Evolutionary conservation across 2,888 invertebrate genomes (phyloP).

Genomic region (Oxyscelio sp.): DNA sequence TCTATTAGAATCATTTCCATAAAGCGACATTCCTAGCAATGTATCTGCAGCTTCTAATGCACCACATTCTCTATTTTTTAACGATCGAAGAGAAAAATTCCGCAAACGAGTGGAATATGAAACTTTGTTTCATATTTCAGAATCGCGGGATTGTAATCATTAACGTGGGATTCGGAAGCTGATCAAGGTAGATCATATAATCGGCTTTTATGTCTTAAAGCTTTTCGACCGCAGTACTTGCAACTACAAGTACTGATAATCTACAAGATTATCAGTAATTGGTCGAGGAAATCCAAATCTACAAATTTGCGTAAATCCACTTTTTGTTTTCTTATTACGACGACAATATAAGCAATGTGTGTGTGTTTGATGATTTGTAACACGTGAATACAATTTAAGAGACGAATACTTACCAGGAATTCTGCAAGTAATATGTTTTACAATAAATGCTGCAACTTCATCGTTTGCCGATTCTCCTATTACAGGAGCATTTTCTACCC

Average conservation of each 20-base stretch:
- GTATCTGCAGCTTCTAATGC: slow-evolving; percentile 79
- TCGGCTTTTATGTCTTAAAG: slow-evolving; percentile 75
- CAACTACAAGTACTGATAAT: slow-evolving; percentile 55
- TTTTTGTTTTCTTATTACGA: slow-evolving; percentile 61
- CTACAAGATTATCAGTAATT: slow-evolving; percentile 59
- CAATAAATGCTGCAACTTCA: slow-evolving; percentile 72
- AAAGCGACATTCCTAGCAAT: slow-evolving; percentile 77
- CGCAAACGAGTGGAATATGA: slow-evolving; percentile 78
- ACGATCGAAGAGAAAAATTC: slow-evolving; percentile 79
- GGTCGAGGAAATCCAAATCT: slow-evolving; percentile 75
- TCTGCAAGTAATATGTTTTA: slow-evolving; percentile 76
- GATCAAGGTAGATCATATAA: slow-evolving; percentile 79
- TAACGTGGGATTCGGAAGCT: slow-evolving; percentile 63
- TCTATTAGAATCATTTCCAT: too few species aligned
- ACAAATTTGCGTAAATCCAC: slow-evolving; percentile 57
- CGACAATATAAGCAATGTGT: slow-evolving; percentile 74
- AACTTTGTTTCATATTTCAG: slow-evolving; percentile 80
- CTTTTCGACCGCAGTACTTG: slow-evolving; percentile 76
- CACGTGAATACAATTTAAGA: slow-evolving; percentile 65
- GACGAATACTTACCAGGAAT: slow-evolving; percentile 70
- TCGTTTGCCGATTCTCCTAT: slow-evolving; percentile 63
- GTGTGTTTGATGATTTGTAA: slow-evolving; percentile 74
- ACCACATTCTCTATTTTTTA: slow-evolving; percentile 82
- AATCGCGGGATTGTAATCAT: too few species aligned
- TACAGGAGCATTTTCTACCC: slow-evolving; percentile 75